A percentile compares a stretch with the other conserved stretches of the same genome.
These are phyloP conservation scores for Eleginops maclovinus DNA, from an alignment of 2,113 vertebrate species.

Conservation along the genomic window DNA sequence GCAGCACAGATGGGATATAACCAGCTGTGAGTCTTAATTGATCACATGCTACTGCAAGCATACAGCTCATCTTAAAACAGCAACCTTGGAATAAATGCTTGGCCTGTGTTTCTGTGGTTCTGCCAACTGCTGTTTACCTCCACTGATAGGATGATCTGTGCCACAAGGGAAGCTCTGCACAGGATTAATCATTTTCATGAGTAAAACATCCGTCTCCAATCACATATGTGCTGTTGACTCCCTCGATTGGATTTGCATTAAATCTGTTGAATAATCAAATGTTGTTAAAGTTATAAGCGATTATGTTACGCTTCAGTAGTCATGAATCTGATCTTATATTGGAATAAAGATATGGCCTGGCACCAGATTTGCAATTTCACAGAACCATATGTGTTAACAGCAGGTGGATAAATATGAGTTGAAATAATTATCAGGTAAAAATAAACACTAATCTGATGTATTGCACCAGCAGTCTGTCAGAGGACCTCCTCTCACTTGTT, in stretches of 20 bases:
- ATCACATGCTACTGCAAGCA: slow-evolving; percentile 24
- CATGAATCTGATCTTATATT: slow-evolving; percentile 26
- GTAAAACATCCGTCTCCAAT: slow-evolving; percentile 24
- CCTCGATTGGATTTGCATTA: slow-evolving; percentile 26
- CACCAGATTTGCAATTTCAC: slow-evolving; percentile 1
- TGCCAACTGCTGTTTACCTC: slow-evolving; percentile 33
- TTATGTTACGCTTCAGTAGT: slow-evolving; percentile 16
- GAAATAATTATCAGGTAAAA: slow-evolving; percentile 5
- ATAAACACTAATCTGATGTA: neutral
- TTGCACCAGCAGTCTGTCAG: neutral
- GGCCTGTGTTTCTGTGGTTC: slow-evolving; percentile 7
- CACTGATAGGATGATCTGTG: slow-evolving; percentile 17
- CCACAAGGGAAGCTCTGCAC: slow-evolving; percentile 9
- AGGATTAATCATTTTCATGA: slow-evolving; percentile 13
- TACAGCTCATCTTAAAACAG: slow-evolving; percentile 19
- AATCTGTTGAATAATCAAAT: slow-evolving; percentile 40
- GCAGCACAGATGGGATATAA: slow-evolving; percentile 19
- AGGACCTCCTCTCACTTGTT: neutral
- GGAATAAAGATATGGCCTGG: neutral
- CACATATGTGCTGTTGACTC: slow-evolving; percentile 37
- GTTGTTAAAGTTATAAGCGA: slow-evolving; percentile 21
- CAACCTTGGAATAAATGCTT: slow-evolving; percentile 21
- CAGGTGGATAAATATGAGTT: neutral
- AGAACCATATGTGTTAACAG: neutral
- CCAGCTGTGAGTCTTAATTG: slow-evolving; percentile 36